Conservation (phyloP, 2,888 invertebrate species). For the Melitaea athalia region DNA sequence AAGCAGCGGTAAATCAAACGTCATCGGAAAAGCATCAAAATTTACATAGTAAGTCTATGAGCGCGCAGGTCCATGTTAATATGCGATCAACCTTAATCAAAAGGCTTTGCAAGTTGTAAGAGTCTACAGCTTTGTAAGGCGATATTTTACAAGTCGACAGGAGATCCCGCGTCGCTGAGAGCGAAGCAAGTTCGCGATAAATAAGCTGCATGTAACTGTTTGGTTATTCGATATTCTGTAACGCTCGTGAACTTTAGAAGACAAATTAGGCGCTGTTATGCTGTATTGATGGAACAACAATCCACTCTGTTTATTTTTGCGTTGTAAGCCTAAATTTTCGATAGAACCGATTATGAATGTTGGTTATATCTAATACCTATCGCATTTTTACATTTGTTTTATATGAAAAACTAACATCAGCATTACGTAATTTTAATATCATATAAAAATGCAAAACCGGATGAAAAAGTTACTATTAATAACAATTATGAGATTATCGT, state of each 20-base stretch:
- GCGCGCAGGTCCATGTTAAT: too few species aligned
- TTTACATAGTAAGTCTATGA: too few species aligned
- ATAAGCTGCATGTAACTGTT: conserved; percentile 60
- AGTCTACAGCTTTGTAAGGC: conserved; percentile 49
- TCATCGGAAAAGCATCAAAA: too few species aligned
- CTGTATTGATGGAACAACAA: conserved; percentile 25
- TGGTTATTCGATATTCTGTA: conserved; percentile 64
- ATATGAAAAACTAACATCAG: background rate
- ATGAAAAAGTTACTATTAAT: background rate
- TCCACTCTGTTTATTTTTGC: conserved; percentile 16
- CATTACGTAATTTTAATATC: too few species aligned
- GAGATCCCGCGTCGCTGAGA: conserved; percentile 63
- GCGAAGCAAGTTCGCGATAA: conserved; percentile 56
- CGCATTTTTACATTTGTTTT: background rate
- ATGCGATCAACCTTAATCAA: too few species aligned
- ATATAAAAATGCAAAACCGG: too few species aligned
- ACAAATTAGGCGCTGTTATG: conserved; percentile 39
- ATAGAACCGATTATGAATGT: background rate
- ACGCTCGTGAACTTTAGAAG: conserved; percentile 57
- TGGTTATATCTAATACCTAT: background rate
- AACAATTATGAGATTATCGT: background rate
- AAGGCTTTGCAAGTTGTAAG: conserved; percentile 39
- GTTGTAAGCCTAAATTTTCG: conserved; percentile 4
- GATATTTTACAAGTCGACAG: conserved; percentile 66
- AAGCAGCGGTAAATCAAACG: too few species aligned